Evolutionary conservation across 1,140 invertebrate species (phyloP).

Genomic region (Diorhabda sublineata): DNA sequence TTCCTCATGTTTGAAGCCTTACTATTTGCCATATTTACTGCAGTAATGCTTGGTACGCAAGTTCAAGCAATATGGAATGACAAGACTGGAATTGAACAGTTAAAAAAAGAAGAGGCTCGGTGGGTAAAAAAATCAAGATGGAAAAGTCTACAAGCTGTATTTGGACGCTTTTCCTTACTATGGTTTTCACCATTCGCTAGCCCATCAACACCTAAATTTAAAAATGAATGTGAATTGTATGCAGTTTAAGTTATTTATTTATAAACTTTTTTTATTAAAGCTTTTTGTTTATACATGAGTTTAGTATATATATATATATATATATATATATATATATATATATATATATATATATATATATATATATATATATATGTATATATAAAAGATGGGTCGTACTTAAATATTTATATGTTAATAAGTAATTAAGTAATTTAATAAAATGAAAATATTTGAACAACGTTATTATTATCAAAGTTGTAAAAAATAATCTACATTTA

Average conservation of each 20-base stretch:
- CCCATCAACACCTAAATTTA: constrained; percentile 65
- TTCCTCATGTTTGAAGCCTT: constrained; percentile 96
- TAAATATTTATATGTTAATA: too few species aligned
- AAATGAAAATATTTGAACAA: too few species aligned
- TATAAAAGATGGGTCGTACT: too few species aligned
- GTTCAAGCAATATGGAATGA: constrained; percentile 98
- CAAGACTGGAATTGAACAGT: constrained; percentile 94
- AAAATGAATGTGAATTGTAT: constrained; percentile 71
- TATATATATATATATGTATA: too few species aligned
- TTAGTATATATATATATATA: neutral
- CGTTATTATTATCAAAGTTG: too few species aligned
- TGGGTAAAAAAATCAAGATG: constrained; percentile 89
- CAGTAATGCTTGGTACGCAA: constrained; percentile 91
- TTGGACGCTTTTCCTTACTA: constrained; percentile 85
- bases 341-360: too few species aligned
- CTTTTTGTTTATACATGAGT: neutral
- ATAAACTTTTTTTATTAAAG: constrained; percentile 10
- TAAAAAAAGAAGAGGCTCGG: constrained; percentile 88
- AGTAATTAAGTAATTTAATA: too few species aligned
- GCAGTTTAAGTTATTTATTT: constrained; percentile 56
- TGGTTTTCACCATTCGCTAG: constrained; percentile 95
- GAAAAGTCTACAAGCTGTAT: constrained; percentile 92
- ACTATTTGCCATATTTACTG: constrained; percentile 97
- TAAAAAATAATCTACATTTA: too few species aligned
- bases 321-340: too few species aligned